Evolutionary conservation across 2,113 vertebrate species (phyloP).

Genomic region (Ptychochromis oligacanthus): DNA sequence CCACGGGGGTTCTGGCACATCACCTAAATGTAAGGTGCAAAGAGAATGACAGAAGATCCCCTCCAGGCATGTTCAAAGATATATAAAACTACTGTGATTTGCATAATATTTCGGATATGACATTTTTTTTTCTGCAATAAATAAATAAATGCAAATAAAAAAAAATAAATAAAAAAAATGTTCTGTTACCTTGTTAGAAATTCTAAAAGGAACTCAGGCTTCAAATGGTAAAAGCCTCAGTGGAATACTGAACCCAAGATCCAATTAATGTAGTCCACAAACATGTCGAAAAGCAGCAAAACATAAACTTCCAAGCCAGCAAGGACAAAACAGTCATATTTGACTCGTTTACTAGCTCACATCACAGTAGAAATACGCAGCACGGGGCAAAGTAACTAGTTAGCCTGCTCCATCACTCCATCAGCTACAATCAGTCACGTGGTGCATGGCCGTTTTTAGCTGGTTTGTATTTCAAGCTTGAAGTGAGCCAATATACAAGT

Average conservation of each 20-base stretch:
- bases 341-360: neutral
- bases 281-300: neutral
- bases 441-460: neutral
- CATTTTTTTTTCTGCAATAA: neutral
- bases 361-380: neutral
- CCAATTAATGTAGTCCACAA: neutral
- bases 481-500: neutral
- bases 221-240: neutral
- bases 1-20: neutral
- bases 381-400: neutral
- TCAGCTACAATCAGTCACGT: neutral
- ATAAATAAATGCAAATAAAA: neutral
- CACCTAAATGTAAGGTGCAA: neutral
- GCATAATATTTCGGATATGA: slow-evolving; percentile 13
- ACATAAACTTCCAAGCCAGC: neutral
- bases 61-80: neutral
- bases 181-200: neutral
- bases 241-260: neutral
- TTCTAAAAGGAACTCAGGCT: neutral
- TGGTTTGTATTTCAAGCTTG: neutral
- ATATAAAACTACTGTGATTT: neutral
- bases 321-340: neutral
- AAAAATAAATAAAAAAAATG: neutral
- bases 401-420: neutral
- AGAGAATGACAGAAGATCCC: neutral